Base-by-base conservation (phyloP, 1,140 invertebrate genomes). In the Amyelois transitella region DNA sequence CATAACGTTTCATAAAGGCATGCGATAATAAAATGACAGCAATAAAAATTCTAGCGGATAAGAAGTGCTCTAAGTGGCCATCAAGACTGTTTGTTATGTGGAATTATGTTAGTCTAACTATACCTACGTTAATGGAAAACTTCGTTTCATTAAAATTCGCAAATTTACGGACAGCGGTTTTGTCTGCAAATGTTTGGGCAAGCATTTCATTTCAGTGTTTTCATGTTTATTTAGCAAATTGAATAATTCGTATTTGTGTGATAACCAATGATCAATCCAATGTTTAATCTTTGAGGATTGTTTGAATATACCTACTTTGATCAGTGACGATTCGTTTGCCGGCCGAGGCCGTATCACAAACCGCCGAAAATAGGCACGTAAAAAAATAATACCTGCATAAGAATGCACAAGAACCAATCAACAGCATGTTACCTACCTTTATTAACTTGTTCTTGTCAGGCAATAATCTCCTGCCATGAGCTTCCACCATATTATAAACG, bases 21-120 rank as follows among this genome's bases (percentile, higher is more conserved):
- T 60, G 53, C 51, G 60, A 65, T 62, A 72, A 51, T 75, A 66
- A 71, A 75, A 68, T 55, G 54, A 71, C 51, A 51, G 63, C 59
- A 66, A 71, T 76, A 76, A 76, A 76, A 62, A 66, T 69, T 69
- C 64, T 45, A 45, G 43, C 43, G 43, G 59, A 64, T 55, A 66
- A 57, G 52, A 52, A 58, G 22, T 54, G 53, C 49, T 50, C 32
- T 38, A 66, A 63, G 49, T 58, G 38, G 48, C 55, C 55, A 58
- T 62, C 55, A 62, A 62, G 53, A 51, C 45, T 32, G 17, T 61
- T 51, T n/a, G n/a, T 51, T 22, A 18, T 20, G 12, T 22, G 22
- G 54, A 18, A 43, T 49, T 50, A 17, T 51, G 47, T 48, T 21
- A 10, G 45, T 48, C 19, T 45, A 21, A 21, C 18, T 21, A n/a